Percentiles rank a stretch among this genome's conserved stretches.
These are phyloP conservation scores for Coryphaenoides rupestris DNA, from an alignment of 2,113 vertebrate genomes.

Conservation along the genomic window DNA sequence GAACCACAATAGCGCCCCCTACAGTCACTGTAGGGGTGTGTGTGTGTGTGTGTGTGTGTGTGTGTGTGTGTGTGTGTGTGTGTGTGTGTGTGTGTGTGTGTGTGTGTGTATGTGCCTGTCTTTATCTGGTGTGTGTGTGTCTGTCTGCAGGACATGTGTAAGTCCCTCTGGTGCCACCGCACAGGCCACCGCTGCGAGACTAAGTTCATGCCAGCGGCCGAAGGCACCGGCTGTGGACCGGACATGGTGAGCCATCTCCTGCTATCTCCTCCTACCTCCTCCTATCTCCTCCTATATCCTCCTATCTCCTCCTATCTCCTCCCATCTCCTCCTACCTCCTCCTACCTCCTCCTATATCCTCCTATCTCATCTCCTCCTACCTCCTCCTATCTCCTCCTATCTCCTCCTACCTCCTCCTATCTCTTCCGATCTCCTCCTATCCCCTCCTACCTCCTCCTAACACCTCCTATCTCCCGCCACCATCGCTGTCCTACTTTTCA, in stretches of 20 bases:
- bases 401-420: neutral
- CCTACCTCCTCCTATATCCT: neutral
- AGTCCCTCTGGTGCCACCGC: slow-evolving; percentile 96
- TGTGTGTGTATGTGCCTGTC: slow-evolving; percentile 3
- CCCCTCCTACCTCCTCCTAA: neutral
- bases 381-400: too few relatives aligned
- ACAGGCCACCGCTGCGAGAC: slow-evolving; percentile 93
- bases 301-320: neutral
- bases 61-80: neutral
- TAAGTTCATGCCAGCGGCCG: slow-evolving; percentile 98
- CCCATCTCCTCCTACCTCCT: neutral
- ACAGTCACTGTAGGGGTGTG: too few relatives aligned
- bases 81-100: slow-evolving; percentile 8
- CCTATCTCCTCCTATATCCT: neutral
- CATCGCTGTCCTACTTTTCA: too few relatives aligned
- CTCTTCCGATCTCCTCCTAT: too few relatives aligned
- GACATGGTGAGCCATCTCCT: slow-evolving; percentile 85
- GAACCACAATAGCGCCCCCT: too few relatives aligned
- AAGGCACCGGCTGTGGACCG: slow-evolving; percentile 89
- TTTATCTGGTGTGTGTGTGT: too few relatives aligned
- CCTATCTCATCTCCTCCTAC: too few relatives aligned
- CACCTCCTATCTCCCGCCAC: too few relatives aligned
- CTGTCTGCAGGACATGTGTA: slow-evolving; percentile 89
- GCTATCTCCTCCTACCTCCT: neutral
- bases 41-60: too few relatives aligned